Evolutionary conservation across 1,140 invertebrate genomes (phyloP).

Genomic region (Lamellibrachia luymesi): DNA sequence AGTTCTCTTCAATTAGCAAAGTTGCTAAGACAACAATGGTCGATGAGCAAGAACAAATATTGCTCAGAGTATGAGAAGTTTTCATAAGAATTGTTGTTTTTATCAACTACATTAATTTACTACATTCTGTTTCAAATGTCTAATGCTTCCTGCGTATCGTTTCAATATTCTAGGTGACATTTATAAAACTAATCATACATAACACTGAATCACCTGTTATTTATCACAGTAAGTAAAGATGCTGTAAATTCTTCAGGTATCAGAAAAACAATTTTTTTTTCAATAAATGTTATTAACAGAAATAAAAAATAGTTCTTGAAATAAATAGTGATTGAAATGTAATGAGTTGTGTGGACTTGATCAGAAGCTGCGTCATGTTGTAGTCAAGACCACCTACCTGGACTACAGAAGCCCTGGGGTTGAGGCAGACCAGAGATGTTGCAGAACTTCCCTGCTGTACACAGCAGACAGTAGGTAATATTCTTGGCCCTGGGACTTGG

Average conservation of each 20-base stretch:
- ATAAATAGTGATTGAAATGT: too few species aligned
- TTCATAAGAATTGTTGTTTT: background rate
- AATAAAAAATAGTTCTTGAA: too few species aligned
- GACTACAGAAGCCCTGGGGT: slow-evolving; percentile 42
- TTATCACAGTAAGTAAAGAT: too few species aligned
- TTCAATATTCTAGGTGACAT: too few species aligned
- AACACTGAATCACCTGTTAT: too few species aligned
- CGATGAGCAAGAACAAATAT: background rate
- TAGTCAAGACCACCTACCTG: slow-evolving; percentile 30
- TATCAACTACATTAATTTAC: background rate
- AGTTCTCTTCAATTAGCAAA: background rate
- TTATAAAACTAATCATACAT: too few species aligned
- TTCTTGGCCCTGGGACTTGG: slow-evolving; percentile 44
- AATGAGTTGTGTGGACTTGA: background rate
- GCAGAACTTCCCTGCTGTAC: slow-evolving; percentile 47
- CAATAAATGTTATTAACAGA: too few species aligned
- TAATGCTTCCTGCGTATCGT: too few species aligned
- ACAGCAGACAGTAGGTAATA: slow-evolving; percentile 41
- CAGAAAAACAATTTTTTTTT: too few species aligned
- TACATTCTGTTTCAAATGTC: too few species aligned
- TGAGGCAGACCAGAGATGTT: slow-evolving; percentile 36
- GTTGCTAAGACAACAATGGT: background rate
- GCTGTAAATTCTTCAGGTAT: too few species aligned
- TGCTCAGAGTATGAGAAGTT: background rate
- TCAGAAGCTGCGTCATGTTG: background rate